Conservation (phyloP, 2,113 vertebrate genomes). For the Nothobranchius furzeri region DNA sequence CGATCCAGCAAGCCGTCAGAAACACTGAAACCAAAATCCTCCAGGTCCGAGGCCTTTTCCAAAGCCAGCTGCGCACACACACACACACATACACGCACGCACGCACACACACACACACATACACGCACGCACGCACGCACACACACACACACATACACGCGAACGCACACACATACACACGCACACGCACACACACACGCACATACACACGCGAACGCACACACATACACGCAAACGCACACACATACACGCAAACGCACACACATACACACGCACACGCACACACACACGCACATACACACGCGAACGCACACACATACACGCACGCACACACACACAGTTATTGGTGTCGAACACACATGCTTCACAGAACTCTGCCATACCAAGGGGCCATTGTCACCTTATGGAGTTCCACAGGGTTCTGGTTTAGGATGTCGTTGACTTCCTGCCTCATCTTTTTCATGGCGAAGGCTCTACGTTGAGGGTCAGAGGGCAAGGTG, state of each 20-base stretch:
- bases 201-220: too few relatives aligned
- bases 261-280: too few relatives aligned
- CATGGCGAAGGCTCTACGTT: constrained; percentile 90
- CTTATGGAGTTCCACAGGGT: constrained; percentile 98
- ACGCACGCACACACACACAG: constrained; percentile 19
- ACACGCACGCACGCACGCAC: too few relatives aligned
- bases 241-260: too few relatives aligned
- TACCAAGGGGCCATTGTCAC: constrained; percentile 57
- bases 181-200: constrained; percentile 18
- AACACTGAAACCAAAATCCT: constrained; percentile 98
- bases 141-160: too few relatives aligned
- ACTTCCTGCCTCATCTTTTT: constrained; percentile 97
- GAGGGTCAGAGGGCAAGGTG: constrained; percentile 92
- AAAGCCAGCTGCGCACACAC: constrained; percentile 82
- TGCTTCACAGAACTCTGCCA: neutral
- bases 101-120: too few relatives aligned
- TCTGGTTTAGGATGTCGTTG: constrained; percentile 93
- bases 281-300: too few relatives aligned
- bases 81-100: neutral
- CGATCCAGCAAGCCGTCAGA: constrained; percentile 95
- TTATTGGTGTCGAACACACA: neutral
- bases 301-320: too few relatives aligned
- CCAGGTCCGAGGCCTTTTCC: constrained; percentile 89
- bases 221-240: neutral
- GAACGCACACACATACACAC: neutral